Evolutionary conservation across 2,797 vertebrate genomes (phyloP), one percentile per base, ranked within the genome.

Genomic region (Trachurus trachurus): DNA sequence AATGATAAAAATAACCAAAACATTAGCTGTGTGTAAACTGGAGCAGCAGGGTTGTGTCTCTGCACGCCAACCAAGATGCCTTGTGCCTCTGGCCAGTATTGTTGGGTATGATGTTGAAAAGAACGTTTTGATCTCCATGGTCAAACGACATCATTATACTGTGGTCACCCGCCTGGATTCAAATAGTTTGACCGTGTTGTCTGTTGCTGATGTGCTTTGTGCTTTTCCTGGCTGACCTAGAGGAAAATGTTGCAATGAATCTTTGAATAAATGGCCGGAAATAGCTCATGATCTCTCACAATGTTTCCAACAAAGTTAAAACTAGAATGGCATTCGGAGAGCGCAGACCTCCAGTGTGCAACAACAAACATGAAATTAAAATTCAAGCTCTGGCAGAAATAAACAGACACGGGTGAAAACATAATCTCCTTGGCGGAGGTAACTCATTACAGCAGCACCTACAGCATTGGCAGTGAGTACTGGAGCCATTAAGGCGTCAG

Each of bases 1-100:
- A 29, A 17, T 37, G 0, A 34, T 22, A 49, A 22, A 22, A 73
- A 44, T 26, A 37, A 71, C 0, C 0, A 69, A 75, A 66, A 64
- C 26, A 79, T 50, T 19, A 66, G 40, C 49, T 69, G 62, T 47
- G 50, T 57, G 47, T 65, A 7, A 70, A 60, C 21, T 21, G 34
- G 57, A 52, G 63, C 68, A 58, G 49, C 40, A 61, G 66, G 40
- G 57, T 10, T 44, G 9, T 65, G n/a, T 53, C 60, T 62, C 54
- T 59, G 31, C 74, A 62, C 21, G 26, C 9, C 49, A 67, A 75
- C 64, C 49, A 67, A 75, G 61, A 71, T 63, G 54, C 69, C 64
- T 66, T 39, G 26, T 60, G 9, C 44, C 19, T 67, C 16, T 34
- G 40, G 29, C 26, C 11, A 74, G 17, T 53, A 52, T 17, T 22